A percentile compares a stretch with the other conserved stretches of the same genome.
These are phyloP conservation scores for Oophaga pumilio DNA, from an alignment of 2,113 vertebrate species.

Conservation along the genomic window DNA sequence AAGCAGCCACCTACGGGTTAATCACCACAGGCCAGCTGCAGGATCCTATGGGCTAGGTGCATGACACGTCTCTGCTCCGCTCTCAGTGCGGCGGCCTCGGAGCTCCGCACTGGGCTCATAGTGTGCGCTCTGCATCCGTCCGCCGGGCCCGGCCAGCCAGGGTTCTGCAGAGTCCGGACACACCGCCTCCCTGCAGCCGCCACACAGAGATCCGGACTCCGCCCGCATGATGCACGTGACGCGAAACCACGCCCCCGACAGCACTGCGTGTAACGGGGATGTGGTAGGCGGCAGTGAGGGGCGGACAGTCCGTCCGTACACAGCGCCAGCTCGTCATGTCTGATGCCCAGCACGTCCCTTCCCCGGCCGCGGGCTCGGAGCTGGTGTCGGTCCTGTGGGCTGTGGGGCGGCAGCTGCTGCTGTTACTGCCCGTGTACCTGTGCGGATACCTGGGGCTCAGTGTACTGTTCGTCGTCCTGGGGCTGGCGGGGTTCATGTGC, in stretches of 20 bases:
- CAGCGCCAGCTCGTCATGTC: slow-evolving; percentile 11
- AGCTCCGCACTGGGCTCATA: too few species aligned
- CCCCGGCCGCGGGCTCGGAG: background rate
- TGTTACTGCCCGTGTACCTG: slow-evolving; percentile 77
- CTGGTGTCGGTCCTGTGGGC: slow-evolving; percentile 67
- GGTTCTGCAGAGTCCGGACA: background rate
- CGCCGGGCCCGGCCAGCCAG: too few species aligned
- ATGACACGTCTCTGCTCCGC: too few species aligned
- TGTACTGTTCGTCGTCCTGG: slow-evolving; percentile 71
- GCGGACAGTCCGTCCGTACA: background rate
- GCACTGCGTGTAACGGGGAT: background rate
- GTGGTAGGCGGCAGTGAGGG: background rate
- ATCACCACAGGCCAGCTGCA: too few species aligned
- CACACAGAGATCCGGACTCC: background rate
- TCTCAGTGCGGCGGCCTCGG: too few species aligned
- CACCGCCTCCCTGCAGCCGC: background rate
- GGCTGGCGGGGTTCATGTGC: slow-evolving; percentile 73
- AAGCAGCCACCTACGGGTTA: too few species aligned
- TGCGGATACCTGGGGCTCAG: slow-evolving; percentile 79
- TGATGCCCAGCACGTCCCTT: background rate
- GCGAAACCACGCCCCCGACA: background rate
- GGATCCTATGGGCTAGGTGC: too few species aligned
- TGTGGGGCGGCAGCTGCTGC: slow-evolving; percentile 72
- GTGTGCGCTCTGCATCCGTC: too few species aligned
- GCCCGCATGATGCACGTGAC: background rate